Evolutionary conservation across 2,888 invertebrate species (phyloP), one percentile per base, ranked within the genome.

Genomic region (Eulithis testata): DNA sequence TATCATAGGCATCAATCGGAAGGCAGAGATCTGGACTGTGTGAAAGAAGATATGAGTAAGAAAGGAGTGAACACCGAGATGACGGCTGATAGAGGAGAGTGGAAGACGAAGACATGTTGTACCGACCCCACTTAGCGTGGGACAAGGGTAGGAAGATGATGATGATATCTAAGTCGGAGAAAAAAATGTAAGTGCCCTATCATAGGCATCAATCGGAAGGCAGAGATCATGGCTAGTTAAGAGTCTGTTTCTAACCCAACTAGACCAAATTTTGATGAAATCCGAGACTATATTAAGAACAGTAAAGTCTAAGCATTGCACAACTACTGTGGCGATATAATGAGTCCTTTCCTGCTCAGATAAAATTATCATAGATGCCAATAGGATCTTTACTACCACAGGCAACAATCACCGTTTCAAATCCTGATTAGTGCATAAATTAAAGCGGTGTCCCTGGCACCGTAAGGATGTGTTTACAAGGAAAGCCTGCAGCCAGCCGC

Each of bases 381-480:
- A 45, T 63, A 65, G 66, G 69, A 71, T 73, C 69, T 65, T 66
- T 65, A 73, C 66, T 67, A 60, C 66, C 73, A 70, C 70, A 73
- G 63, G 70, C 70, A 69, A 73, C 71, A 69, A 73, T 71, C 71
- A 70, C 71, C 71, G 73, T 68, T 71, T 68, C 62, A 65, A 71
- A 70, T 71, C 73, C 71, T 73, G 73, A 71, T 73, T 71, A 71
- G 70, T 71, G 70, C 70, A 73, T 71, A 74, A 75, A 65, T 75
- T 73, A 70, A 69, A 53, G 65, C 71, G 68, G 69, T 69, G 73
- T 63, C 72, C 73, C 74, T 70, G 71, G 71, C 73, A 76, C 82
- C 80, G 84, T 80, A 63, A 63, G 63, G 56, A 27, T 21, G 54
- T n/a, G 40, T 55, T 66, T 55, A 44, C 55, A 8, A 27, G 14